Evolutionary conservation across 2,113 vertebrate genomes (phyloP).

Genomic region (Lagopus muta): DNA sequence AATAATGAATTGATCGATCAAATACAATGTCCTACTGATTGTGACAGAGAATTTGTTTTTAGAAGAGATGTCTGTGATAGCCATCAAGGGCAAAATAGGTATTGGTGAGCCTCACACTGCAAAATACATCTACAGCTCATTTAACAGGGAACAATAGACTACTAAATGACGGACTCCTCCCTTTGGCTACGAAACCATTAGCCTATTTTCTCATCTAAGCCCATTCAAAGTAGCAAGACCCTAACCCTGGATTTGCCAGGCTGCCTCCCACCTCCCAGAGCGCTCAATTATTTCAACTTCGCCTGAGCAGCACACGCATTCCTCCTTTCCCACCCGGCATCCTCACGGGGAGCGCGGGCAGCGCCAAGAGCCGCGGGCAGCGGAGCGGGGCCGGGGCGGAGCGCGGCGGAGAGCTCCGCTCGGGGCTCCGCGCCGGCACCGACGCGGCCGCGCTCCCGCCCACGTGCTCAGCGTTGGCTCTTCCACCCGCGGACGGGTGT

Average conservation of each 20-base stretch:
- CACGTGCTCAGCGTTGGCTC: conserved; percentile 62
- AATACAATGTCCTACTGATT: background rate
- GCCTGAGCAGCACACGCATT: background rate
- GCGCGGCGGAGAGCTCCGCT: background rate
- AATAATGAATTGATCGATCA: background rate
- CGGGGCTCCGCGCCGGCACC: background rate
- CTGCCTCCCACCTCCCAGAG: background rate
- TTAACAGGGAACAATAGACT: conserved; percentile 55
- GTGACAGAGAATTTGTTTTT: conserved; percentile 8
- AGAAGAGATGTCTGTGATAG: background rate
- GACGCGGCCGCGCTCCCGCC: conserved; percentile 32
- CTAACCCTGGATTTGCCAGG: background rate
- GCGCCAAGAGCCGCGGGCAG: background rate
- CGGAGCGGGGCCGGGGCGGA: background rate
- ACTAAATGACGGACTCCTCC: conserved; percentile 43
- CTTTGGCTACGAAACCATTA: conserved; percentile 61
- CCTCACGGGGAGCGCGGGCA: background rate
- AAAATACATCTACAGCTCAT: conserved; percentile 43
- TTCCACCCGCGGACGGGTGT: background rate
- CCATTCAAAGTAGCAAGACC: background rate
- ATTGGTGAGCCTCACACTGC: background rate
- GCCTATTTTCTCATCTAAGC: conserved; percentile 15
- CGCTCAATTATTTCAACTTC: background rate
- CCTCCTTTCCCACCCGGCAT: background rate
- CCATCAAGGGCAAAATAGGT: background rate